These are phyloP conservation scores for Parazoanthus atlanticus DNA, from an alignment of 92 coral and sea anemone species.

Conservation along the genomic window DNA sequence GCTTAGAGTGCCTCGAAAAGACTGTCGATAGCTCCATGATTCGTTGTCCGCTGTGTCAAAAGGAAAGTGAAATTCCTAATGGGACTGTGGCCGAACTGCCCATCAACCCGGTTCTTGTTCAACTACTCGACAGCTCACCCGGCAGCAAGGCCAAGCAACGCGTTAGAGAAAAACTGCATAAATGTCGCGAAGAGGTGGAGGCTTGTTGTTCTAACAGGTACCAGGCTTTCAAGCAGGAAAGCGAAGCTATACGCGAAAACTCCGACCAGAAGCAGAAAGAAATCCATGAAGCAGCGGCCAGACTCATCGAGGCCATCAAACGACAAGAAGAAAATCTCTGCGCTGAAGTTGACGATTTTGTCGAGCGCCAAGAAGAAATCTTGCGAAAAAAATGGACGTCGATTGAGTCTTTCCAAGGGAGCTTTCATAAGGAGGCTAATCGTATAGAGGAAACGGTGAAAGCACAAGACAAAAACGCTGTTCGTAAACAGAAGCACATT, in stretches of 20 bases:
- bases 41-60: constrained; percentile 41
- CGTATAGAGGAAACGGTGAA: constrained; percentile 28
- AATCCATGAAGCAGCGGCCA: constrained; percentile 35
- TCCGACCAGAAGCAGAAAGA: constrained; percentile 29
- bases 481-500: constrained; percentile 30
- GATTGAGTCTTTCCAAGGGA: constrained; percentile 16
- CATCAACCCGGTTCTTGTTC: constrained; percentile 27
- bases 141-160: constrained; percentile 27
- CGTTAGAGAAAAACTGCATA: constrained; percentile 21
- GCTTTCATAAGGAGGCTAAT: constrained; percentile 25
- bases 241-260: constrained; percentile 40
- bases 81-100: constrained; percentile 29
- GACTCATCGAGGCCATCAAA: constrained; percentile 29
- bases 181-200: constrained; percentile 30
- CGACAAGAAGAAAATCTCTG: constrained; percentile 42
- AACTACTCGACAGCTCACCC: constrained; percentile 36
- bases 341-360: constrained; percentile 44
- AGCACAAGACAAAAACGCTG: constrained; percentile 1
- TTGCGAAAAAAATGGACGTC: constrained; percentile 33
- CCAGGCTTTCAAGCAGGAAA: constrained; percentile 44
- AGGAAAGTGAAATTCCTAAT: constrained; percentile 30
- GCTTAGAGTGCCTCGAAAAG: constrained; percentile 41
- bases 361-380: constrained; percentile 38
- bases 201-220: constrained; percentile 35
- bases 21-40: constrained; percentile 13